phyloP scores from a whole-genome alignment of 2,888 invertebrate genomes.

The Eupeodes latifasciatus region DNA sequence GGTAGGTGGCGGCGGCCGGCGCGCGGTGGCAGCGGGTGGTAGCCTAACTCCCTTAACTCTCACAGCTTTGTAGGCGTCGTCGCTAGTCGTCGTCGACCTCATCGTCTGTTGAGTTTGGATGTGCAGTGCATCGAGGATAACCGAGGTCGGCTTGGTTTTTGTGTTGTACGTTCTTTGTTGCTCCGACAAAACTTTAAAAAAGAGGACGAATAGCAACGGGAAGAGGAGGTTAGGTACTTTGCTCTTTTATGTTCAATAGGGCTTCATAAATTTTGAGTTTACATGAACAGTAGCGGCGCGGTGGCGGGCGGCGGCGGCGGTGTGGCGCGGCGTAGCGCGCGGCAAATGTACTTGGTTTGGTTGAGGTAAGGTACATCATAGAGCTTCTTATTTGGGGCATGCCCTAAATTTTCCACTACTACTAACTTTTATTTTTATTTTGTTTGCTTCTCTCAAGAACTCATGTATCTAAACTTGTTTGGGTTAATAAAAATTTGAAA shows the following conservation, averaged over 20 bases:
- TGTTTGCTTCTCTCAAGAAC: not conserved
- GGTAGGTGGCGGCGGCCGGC: too few species aligned
- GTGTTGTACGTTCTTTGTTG: not conserved
- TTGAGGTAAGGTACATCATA: not conserved
- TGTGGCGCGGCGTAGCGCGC: conserved; percentile 31
- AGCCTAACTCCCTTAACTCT: not conserved
- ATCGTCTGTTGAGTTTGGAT: conserved; percentile 16
- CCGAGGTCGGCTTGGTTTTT: conserved; percentile 29
- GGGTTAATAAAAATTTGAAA: conserved; percentile 71
- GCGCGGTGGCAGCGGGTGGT: too few species aligned
- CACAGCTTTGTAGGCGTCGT: conserved; percentile 25
- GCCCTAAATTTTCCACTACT: conserved; percentile 4
- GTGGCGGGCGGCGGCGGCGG: conserved; percentile 32
- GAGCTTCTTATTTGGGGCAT: conserved; percentile 40
- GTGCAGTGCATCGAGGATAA: conserved; percentile 34
- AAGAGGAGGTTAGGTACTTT: not conserved
- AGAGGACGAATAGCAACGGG: conserved; percentile 13
- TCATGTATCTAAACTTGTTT: conserved; percentile 51
- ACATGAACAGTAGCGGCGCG: conserved; percentile 33
- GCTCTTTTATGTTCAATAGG: conserved; percentile 70
- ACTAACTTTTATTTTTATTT: not conserved
- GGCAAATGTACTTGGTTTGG: conserved; percentile 32
- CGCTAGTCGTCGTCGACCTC: too few species aligned
- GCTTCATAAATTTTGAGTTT: conserved; percentile 68
- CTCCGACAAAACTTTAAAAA: conserved; percentile 40